Evolutionary conservation across 2,888 invertebrate species (phyloP), one percentile per base, ranked within the genome.

Genomic region (Drosophila lutescens): DNA sequence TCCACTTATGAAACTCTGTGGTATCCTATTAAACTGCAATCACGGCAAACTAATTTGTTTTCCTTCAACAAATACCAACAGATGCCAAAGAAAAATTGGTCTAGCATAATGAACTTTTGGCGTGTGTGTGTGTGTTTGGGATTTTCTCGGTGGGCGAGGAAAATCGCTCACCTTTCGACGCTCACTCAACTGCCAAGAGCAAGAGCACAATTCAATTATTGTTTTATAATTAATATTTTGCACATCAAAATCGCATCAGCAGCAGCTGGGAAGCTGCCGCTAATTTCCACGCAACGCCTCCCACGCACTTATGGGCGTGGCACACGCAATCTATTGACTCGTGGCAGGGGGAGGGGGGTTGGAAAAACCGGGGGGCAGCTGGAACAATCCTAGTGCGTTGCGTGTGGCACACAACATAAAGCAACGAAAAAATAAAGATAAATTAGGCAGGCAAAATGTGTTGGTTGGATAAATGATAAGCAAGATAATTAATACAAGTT

Each of bases 161-260:
- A 49, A 38, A 58, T 67, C 57, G 67, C 56, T 69, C 73, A 82
- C 88, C 82, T 83, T 85, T 80, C 65, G 59, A 58, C 60, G 62
- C 59, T 41, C 56, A 41, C 53, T 58, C 51, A 49, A 17, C 49
- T 47, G 84, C 74, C 78, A 76, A 62, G 74, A 58, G 34, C 60
- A 74, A 51, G 56, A 56, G 71, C 86, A 83, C 83, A 85, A 88
- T 85, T 88, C 85, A 88, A 85, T 85, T 85, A 88, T 86, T 88
- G 85, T 86, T 88, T 85, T 87, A 86, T 85, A 88, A 85, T 85
- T 85, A 85, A 85, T 85, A 85, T 85, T 85, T 88, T 80, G 85
- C 85, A 78, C 85, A 85, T 85, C 84, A 85, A 81, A 88, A 88
- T 75, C 89, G 81, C 85, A 85, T 88, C 89, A 85, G 65, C 69